phyloP scores from a whole-genome alignment of 2,113 vertebrate species.

The Sula dactylatra region DNA sequence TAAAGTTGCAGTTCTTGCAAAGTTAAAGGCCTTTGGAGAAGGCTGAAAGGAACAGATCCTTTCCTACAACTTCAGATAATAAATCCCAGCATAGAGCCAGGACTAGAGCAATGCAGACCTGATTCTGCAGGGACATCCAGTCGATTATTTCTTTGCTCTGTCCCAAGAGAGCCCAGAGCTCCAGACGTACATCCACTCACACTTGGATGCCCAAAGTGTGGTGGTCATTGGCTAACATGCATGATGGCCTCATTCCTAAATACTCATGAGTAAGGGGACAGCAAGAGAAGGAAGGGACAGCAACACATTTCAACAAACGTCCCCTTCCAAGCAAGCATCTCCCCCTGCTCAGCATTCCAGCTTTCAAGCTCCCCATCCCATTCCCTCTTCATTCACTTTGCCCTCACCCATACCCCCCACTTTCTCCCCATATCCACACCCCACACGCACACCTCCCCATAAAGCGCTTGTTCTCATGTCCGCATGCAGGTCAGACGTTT shows the following conservation, averaged over 20 bases:
- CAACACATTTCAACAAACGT: constrained; percentile 7
- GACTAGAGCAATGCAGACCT: neutral
- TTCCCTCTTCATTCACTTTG: neutral
- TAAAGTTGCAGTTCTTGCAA: neutral
- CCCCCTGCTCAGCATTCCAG: constrained; percentile 1
- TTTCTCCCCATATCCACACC: neutral
- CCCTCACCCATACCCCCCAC: neutral
- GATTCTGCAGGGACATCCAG: neutral
- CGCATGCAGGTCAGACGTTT: neutral
- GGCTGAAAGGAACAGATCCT: neutral
- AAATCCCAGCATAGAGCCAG: neutral
- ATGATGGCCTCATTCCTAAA: neutral
- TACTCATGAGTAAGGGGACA: neutral
- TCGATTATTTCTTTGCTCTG: neutral
- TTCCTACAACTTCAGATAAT: neutral
- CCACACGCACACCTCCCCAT: neutral
- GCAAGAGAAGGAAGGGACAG: neutral
- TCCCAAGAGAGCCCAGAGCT: neutral
- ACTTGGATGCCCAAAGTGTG: neutral
- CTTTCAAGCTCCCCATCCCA: constrained; percentile 11
- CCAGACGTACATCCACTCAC: neutral
- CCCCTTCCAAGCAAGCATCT: constrained; percentile 30
- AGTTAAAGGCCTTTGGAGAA: neutral
- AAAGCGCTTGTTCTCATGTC: neutral
- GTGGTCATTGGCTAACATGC: neutral